Percentiles rank a stretch among this genome's conserved stretches.
These are phyloP conservation scores for Nymphalis urticae DNA, from an alignment of 2,888 invertebrate species.

Conservation along the genomic window DNA sequence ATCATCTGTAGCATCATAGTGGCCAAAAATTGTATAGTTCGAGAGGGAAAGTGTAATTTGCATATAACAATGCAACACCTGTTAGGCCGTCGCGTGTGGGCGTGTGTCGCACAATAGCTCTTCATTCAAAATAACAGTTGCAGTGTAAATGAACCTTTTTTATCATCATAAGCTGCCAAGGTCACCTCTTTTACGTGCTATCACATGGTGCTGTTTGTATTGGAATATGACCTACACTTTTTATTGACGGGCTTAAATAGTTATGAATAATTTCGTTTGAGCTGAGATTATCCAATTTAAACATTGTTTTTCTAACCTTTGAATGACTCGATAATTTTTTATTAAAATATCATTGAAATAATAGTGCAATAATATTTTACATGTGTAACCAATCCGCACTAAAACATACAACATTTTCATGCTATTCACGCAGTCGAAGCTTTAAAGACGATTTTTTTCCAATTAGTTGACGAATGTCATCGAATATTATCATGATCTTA, in stretches of 20 bases:
- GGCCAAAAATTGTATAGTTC: constrained; percentile 64
- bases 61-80: constrained; percentile 81
- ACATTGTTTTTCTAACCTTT: not conserved
- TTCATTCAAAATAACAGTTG: constrained; percentile 72
- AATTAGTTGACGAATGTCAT: no score
- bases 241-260: constrained; percentile 4
- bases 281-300: not conserved
- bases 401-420: no score
- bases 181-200: constrained; percentile 68
- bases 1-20: constrained; percentile 39
- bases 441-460: no score
- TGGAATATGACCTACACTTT: constrained; percentile 37
- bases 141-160: constrained; percentile 81
- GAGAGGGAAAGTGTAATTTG: constrained; percentile 80
- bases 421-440: no score
- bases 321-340: no score
- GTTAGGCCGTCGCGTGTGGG: constrained; percentile 68
- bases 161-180: constrained; percentile 73
- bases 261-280: not conserved
- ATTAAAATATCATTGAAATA: no score
- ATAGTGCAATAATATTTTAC: no score
- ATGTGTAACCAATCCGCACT: no score
- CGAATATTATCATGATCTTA: no score
- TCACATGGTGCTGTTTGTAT: constrained; percentile 50
- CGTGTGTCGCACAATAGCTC: constrained; percentile 69